Evolutionary conservation across 2,888 invertebrate species (phyloP).

Genomic region (Melinaea menophilus): DNA sequence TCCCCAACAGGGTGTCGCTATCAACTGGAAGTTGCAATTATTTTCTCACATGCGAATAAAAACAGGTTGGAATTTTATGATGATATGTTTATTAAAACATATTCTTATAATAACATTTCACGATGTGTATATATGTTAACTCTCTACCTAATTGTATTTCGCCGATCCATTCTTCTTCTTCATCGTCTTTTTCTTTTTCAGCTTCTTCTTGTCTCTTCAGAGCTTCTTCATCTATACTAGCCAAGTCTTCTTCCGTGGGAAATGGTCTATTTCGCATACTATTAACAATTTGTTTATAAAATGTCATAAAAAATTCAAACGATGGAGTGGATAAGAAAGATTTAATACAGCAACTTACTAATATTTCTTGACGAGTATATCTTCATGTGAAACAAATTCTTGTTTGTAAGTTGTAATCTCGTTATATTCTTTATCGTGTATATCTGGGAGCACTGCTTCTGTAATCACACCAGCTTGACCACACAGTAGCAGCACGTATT

Average conservation of each 20-base stretch:
- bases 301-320: not conserved
- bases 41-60: not conserved
- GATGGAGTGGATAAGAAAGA: not conserved
- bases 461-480: slow-evolving; percentile 65
- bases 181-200: slow-evolving; percentile 67
- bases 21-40: slow-evolving; percentile 47
- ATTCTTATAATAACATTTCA: no score
- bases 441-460: slow-evolving; percentile 60
- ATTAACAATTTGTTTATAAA: not conserved
- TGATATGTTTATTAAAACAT: no score
- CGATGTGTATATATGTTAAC: not conserved
- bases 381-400: slow-evolving; percentile 58
- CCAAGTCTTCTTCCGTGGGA: slow-evolving; percentile 67
- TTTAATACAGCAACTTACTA: slow-evolving; percentile 49
- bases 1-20: slow-evolving; percentile 58
- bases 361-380: slow-evolving; percentile 63
- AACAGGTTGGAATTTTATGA: no score
- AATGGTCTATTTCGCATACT: slow-evolving; percentile 69
- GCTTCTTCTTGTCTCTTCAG: slow-evolving; percentile 77
- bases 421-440: slow-evolving; percentile 45
- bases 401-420: slow-evolving; percentile 66
- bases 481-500: slow-evolving; percentile 57
- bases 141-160: slow-evolving; percentile 81
- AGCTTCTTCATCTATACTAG: slow-evolving; percentile 75
- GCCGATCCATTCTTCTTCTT: slow-evolving; percentile 65